Base-by-base conservation (phyloP, 2,113 vertebrate genomes). In the Dipodomys ordii region DNA sequence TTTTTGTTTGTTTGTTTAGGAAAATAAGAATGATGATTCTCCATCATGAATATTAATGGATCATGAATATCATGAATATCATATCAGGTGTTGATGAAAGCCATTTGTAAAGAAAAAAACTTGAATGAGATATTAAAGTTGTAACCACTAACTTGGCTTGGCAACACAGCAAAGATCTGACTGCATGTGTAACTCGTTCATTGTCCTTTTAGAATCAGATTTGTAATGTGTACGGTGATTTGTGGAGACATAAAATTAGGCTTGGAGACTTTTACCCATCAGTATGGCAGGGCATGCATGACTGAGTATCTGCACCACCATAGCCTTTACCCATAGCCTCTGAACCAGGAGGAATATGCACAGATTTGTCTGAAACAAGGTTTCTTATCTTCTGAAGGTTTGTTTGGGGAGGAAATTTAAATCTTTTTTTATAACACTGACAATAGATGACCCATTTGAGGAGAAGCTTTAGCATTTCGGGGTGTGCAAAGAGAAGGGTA, bases 121-220 rank as follows among this genome's bases (percentile, higher is more conserved):
- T 95, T 97, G 94, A 85, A 91, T 39, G 77, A 79, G 68, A 30
- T 97, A 97, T 96, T 49, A 64, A 93, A 97, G 88, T 71, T 90
- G 76, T 93, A 96, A 95, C 88, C 49, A 92, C 65, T 94, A 87
- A 95, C 84, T 96, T 10, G 46, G 94, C 84, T 95, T 83, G 82
- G 44, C 84, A 96, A 92, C 86, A 85, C 90, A 91, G 95, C 83
- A 80, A 94, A 97, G 88, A 88, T 39, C 87, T 62, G 67, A 96
- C 92, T 92, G 78, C 83, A 84, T 94, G 25, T 96, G 93, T 94
- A 89, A 97, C 87, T 76, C 88, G 97, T 97, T 23, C 88, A 85
- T 62, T 92, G 53, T 84, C 19, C 64, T 94, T 85, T 91, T 95
- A 95, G 94, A 69, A 92, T 94, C 93, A 97, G 95, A 95, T 71